Conservation (phyloP, 2,113 vertebrate species). For the Onychostoma macrolepis region DNA sequence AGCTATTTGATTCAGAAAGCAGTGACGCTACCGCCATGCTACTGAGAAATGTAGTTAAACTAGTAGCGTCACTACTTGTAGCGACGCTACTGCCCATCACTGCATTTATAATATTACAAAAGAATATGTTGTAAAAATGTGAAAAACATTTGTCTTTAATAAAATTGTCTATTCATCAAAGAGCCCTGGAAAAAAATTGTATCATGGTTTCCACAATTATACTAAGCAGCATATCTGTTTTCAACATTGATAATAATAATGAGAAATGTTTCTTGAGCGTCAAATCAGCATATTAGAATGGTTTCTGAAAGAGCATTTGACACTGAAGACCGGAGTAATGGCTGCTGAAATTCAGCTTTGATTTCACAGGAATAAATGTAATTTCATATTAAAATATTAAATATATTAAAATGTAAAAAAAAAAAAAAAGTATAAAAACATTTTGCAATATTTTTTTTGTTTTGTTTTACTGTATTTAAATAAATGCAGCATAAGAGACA, state of each 20-base stretch:
- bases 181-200: background rate
- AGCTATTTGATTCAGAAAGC: no score
- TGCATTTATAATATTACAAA: background rate
- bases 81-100: no score
- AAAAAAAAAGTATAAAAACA: background rate
- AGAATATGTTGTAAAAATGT: background rate
- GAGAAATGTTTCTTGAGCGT: background rate
- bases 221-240: background rate
- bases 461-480: background rate
- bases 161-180: background rate
- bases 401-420: background rate
- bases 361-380: background rate
- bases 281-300: background rate
- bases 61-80: no score
- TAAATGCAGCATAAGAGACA: background rate
- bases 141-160: background rate
- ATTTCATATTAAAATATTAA: background rate
- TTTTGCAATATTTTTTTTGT: background rate
- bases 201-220: background rate
- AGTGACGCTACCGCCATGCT: no score
- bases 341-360: background rate
- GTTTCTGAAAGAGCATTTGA: background rate
- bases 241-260: background rate
- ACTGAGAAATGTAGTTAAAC: no score
- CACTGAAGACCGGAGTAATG: background rate